Evolutionary conservation across 64 coral and sea anemone species (phyloP).

Genomic region (Pachyseris speciosa): DNA sequence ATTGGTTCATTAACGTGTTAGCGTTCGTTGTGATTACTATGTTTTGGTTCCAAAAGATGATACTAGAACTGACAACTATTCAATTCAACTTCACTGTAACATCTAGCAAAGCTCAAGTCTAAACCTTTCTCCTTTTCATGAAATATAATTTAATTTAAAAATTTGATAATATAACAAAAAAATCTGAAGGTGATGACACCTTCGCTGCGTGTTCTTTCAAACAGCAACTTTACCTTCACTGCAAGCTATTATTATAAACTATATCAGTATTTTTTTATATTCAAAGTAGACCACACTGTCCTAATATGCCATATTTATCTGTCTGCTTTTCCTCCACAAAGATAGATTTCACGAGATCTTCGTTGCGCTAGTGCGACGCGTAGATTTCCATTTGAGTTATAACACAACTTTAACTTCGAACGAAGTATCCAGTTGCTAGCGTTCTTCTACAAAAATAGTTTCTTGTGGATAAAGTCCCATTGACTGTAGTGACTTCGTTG

Average conservation of each 20-base stretch:
- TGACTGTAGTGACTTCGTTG: slow-evolving; percentile 69
- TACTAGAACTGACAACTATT: no score
- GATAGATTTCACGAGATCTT: background rate
- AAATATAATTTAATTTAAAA: slow-evolving; percentile 63
- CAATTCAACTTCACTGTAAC: no score
- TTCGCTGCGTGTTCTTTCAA: background rate
- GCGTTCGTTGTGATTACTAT: no score
- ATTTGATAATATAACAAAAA: slow-evolving; percentile 17
- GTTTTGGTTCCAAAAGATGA: no score
- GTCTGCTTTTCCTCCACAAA: background rate
- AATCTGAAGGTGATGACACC: background rate
- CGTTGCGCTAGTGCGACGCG: background rate
- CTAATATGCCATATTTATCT: background rate
- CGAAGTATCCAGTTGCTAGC: background rate
- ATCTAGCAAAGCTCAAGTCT: no score
- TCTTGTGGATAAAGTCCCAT: slow-evolving; percentile 96
- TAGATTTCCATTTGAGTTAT: background rate
- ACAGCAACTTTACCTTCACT: background rate
- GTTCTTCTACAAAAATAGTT: slow-evolving; percentile 97
- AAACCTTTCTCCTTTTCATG: background rate
- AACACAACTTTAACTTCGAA: background rate
- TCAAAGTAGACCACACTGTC: background rate
- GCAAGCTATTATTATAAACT: background rate
- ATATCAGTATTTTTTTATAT: background rate
- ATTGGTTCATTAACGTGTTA: no score